Conservation (phyloP, 2,797 vertebrate species). For the Amazona ochrocephala region DNA sequence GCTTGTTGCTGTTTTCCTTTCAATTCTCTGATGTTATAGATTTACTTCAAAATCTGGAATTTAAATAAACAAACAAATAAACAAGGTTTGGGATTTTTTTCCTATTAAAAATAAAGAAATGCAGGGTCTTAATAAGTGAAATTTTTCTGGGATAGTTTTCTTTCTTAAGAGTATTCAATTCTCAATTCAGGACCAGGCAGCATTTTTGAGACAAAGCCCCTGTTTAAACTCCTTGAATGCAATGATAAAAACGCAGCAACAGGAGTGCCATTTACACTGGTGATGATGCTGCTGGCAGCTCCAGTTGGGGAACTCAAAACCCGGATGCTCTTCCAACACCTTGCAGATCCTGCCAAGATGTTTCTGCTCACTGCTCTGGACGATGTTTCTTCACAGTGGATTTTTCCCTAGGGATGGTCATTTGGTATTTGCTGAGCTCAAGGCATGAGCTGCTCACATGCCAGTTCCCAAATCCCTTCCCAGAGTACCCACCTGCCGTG, state of each 20-base stretch:
- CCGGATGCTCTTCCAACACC: not conserved
- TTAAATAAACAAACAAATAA: not conserved
- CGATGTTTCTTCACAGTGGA: not conserved
- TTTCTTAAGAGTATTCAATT: not conserved
- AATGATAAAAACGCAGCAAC: fast-evolving
- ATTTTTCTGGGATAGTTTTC: not conserved
- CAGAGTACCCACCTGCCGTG: not conserved
- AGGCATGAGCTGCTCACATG: not conserved
- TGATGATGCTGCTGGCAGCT: fast-evolving
- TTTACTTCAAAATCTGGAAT: not conserved
- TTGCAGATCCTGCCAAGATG: not conserved
- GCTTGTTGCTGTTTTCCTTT: not conserved
- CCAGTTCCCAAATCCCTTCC: not conserved
- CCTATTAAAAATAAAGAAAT: not conserved
- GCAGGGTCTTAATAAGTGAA: not conserved
- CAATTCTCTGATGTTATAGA: not conserved
- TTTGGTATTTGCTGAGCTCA: not conserved
- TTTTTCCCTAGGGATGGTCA: not conserved
- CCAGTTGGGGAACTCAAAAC: not conserved
- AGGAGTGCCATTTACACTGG: fast-evolving
- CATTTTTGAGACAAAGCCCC: not conserved
- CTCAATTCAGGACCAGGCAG: not conserved
- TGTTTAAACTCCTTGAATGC: not conserved
- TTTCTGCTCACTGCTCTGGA: not conserved
- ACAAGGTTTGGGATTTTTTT: not conserved